Evolutionary conservation across 2,113 vertebrate genomes (phyloP), one percentile per base, ranked within the genome.

Genomic region (Charina bottae): DNA sequence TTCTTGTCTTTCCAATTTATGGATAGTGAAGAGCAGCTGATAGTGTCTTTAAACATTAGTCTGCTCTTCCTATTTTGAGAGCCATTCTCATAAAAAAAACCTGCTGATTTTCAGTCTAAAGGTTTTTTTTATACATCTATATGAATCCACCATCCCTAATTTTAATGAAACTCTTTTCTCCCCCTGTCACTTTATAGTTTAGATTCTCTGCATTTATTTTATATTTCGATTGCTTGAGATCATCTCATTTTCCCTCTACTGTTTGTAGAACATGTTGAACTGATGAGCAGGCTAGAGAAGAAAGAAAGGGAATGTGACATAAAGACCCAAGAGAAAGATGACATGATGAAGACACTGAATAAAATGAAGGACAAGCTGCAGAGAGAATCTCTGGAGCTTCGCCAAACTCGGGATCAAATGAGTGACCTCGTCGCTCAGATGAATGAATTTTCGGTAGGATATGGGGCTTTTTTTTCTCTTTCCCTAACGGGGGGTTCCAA

Each of bases 321-420:
- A 11, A 99, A 99, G 97, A 99, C 99, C 0, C 96, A 98, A 93
- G 99, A 99, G 95, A 99, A 99, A 92, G 99, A 99, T 6, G 99
- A 99, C 90, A 99, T 99, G 99, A 99, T 99, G 99, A 98, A 98
- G 97, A 99, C 99, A 0, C 95, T 99, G 94, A 99, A 99, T 95
- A 99, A 99, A 97, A 99, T 99, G 99, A 99, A 99, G 97, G 99
- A 99, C 97, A 99, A 99, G 91, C 97, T 99, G 59, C 98, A 99
- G 96, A 98, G 98, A 0, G 99, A 99, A 97, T 99, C 99, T 7
- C 96, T 98, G 95, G 99, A 99, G 96, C 97, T 99, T 93, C 98
- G 98, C 64, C 98, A 98, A 49, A 98, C 99, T 85, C 96, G 98
- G 90, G 99, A 99, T 33, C 99, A 99, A 96, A 98, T 99, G 95